Evolutionary conservation across 2,888 invertebrate genomes (phyloP).

Genomic region (Pandemis corylana): DNA sequence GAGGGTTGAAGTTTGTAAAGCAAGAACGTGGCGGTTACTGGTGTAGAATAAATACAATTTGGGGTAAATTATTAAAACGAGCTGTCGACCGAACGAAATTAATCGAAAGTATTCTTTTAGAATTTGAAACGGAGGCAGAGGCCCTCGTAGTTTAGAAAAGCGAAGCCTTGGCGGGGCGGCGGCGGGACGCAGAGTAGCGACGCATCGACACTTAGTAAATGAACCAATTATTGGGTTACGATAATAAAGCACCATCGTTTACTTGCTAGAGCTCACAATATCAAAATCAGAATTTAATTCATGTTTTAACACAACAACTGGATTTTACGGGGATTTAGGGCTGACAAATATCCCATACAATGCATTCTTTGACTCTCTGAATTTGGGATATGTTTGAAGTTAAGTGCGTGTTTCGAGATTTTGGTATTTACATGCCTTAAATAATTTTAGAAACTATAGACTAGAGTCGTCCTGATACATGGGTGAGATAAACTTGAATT

Average conservation of each 20-base stretch:
- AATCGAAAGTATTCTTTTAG: slow-evolving; percentile 73
- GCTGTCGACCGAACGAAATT: slow-evolving; percentile 72
- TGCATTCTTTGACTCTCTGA: too few relatives aligned
- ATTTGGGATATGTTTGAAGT: too few relatives aligned
- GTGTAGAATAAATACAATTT: slow-evolving; percentile 54
- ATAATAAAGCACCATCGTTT: slow-evolving; percentile 34
- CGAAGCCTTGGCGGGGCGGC: slow-evolving; percentile 35
- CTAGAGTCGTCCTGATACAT: too few relatives aligned
- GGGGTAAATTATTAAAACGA: slow-evolving; percentile 72
- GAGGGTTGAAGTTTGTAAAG: slow-evolving; percentile 54
- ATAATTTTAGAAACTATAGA: too few relatives aligned
- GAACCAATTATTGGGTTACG: slow-evolving; percentile 40
- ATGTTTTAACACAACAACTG: not conserved
- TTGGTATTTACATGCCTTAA: too few relatives aligned
- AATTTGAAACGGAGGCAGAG: slow-evolving; percentile 61
- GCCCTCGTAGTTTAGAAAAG: slow-evolving; percentile 58
- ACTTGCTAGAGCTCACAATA: slow-evolving; percentile 11
- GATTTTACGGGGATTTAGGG: not conserved
- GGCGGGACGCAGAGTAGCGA: slow-evolving; percentile 13
- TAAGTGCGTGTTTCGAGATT: too few relatives aligned
- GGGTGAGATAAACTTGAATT: too few relatives aligned
- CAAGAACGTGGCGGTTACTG: slow-evolving; percentile 50
- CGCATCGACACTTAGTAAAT: slow-evolving; percentile 42
- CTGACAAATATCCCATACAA: too few relatives aligned
- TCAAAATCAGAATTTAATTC: not conserved